A percentile compares a stretch with the other conserved stretches of the same genome.
Evolutionary conservation across 2,113 vertebrate species (phyloP).

Genomic region (Acanthochromis polyacanthus): DNA sequence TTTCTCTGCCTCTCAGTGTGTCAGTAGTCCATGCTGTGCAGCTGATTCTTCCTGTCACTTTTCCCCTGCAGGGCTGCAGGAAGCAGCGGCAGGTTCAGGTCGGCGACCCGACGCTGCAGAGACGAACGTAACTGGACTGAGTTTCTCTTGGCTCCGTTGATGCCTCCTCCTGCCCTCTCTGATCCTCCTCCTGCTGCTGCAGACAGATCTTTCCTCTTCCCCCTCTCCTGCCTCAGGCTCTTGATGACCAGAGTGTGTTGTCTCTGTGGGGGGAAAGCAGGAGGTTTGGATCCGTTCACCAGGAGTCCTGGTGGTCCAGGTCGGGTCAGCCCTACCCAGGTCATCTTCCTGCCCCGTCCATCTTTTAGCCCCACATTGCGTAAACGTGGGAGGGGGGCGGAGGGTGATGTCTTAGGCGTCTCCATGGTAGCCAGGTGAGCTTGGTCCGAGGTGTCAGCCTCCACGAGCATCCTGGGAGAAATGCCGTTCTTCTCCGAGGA

Average conservation of each 20-base stretch:
- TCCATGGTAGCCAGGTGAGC: constrained; percentile 65
- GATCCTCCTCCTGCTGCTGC: constrained; percentile 64
- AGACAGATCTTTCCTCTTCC: constrained; percentile 72
- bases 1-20: background rate
- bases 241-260: constrained; percentile 79
- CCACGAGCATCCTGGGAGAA: constrained; percentile 68
- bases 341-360: constrained; percentile 77
- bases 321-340: constrained; percentile 76
- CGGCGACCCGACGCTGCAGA: constrained; percentile 70
- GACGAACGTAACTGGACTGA: constrained; percentile 79
- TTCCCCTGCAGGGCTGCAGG: constrained; percentile 80
- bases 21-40: constrained; percentile 76
- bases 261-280: constrained; percentile 75
- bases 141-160: constrained; percentile 82
- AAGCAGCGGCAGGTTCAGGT: constrained; percentile 86
- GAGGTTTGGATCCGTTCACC: constrained; percentile 79
- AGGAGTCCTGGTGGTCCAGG: constrained; percentile 66
- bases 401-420: constrained; percentile 52
- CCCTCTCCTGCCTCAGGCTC: constrained; percentile 81
- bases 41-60: constrained; percentile 77
- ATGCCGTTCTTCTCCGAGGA: constrained; percentile 66
- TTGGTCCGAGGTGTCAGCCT: constrained; percentile 72
- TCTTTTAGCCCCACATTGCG: constrained; percentile 78
- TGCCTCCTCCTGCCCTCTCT: constrained; percentile 30
- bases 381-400: constrained; percentile 79